These are phyloP conservation scores for Rugalucina vietnamica DNA, from an alignment of 2,888 invertebrate genomes.

Conservation along the genomic window DNA sequence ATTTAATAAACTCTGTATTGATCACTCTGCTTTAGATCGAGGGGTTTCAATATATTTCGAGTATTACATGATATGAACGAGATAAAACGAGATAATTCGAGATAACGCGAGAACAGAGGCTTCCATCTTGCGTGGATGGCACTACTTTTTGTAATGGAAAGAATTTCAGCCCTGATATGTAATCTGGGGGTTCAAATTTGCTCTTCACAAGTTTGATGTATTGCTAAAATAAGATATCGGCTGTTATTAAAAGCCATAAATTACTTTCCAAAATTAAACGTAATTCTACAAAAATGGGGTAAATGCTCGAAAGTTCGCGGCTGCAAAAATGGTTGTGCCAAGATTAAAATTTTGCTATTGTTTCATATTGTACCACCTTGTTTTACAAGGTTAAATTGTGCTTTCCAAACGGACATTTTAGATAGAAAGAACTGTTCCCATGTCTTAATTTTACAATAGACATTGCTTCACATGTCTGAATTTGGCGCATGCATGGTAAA, in stretches of 20 bases:
- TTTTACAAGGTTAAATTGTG: too few relatives aligned
- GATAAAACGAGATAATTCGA: slow-evolving; percentile 9
- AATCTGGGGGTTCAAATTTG: slow-evolving; percentile 16
- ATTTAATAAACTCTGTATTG: slow-evolving; percentile 27
- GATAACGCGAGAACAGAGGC: slow-evolving; percentile 5
- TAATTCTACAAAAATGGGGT: too few relatives aligned
- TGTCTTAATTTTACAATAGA: too few relatives aligned
- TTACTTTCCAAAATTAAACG: slow-evolving; percentile 1
- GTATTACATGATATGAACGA: slow-evolving; percentile 9
- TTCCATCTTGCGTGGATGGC: neutral
- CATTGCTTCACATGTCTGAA: too few relatives aligned
- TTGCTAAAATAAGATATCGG: slow-evolving; percentile 22
- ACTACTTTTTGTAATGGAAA: slow-evolving; percentile 18
- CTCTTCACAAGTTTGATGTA: slow-evolving; percentile 14
- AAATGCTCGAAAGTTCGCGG: too few relatives aligned
- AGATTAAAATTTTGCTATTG: too few relatives aligned
- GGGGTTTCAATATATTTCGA: slow-evolving; percentile 10
- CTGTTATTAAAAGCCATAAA: slow-evolving; percentile 11
- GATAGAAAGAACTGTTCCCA: too few relatives aligned
- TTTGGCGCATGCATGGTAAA: too few relatives aligned
- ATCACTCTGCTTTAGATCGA: neutral
- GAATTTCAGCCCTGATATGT: slow-evolving; percentile 18
- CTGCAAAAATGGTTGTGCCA: too few relatives aligned
- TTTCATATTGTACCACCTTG: too few relatives aligned
- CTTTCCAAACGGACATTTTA: too few relatives aligned